Percentiles rank a stretch among this genome's conserved stretches.
phyloP scores from a whole-genome alignment of 1,140 invertebrate species.

The Chironomus tepperi region DNA sequence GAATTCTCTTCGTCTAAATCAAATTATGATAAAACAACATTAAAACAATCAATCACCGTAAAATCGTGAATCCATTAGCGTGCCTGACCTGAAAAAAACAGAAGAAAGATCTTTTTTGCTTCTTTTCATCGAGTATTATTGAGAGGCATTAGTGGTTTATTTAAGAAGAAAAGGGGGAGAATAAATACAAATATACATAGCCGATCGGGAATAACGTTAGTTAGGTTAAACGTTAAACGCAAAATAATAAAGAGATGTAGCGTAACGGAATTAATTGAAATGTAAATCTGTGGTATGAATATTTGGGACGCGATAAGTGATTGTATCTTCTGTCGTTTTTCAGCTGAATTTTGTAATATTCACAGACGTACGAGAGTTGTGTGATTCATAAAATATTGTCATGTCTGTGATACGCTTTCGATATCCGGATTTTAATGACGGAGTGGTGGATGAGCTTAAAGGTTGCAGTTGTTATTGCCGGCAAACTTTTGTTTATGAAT shows the following conservation, averaged over 20 bases:
- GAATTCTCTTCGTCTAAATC: not conserved
- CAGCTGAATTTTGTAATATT: too few species aligned
- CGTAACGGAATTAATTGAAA: not conserved
- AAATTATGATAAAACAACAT: too few species aligned
- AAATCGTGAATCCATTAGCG: not conserved
- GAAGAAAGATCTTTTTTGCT: not conserved
- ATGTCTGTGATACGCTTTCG: too few species aligned
- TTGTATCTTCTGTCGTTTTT: not conserved
- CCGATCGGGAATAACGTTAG: not conserved
- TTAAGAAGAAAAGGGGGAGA: not conserved
- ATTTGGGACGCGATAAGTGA: not conserved
- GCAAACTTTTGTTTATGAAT: too few species aligned
- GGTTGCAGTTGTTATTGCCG: too few species aligned
- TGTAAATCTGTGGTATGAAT: not conserved
- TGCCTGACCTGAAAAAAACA: conserved; percentile 3
- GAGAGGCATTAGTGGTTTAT: not conserved
- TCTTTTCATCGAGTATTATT: not conserved
- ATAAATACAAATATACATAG: not conserved
- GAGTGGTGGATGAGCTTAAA: too few species aligned
- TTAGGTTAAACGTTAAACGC: not conserved
- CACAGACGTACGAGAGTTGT: too few species aligned
- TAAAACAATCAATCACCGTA: conserved; percentile 13
- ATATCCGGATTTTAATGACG: too few species aligned
- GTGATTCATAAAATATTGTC: too few species aligned
- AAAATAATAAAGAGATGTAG: not conserved